Evolutionary conservation across 2,113 vertebrate genomes (phyloP), one percentile per base, ranked within the genome.

Genomic region (Myotis brandtii): DNA sequence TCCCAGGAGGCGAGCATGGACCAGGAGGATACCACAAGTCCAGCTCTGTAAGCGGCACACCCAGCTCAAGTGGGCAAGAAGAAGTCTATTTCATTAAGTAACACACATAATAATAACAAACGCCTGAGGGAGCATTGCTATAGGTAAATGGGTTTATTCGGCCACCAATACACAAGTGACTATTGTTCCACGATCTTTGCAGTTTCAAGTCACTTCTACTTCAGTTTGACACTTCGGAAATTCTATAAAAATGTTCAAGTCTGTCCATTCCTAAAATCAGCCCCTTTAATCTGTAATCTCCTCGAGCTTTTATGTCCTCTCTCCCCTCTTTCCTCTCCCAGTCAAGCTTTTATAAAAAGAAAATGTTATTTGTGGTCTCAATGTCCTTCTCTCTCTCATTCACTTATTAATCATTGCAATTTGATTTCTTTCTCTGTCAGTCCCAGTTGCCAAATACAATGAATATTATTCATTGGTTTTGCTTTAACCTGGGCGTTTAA

Each of bases 291-390:
- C 37, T 64, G 54, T 88, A 95, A 84, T 69, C 80, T 86, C 17
- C 30, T 82, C n/a, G 2, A 69, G 40, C 30, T 54, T 56, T 40
- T 82, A 32, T 18, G 37, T 48, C 64, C 13, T 83, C 48, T 52
- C 25, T 62, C 27, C 32, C 48, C 32, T 73, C 75, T 67, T 84
- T 64, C 54, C 30, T 87, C 32, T 90, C 37, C 62, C 73, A 73
- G 48, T 96, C 85, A 90, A 91, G 50, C 25, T 89, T 94, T 62
- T 67, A 48, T 9, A 75, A 73, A 94, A 86, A 21, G 52, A 54
- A 46, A 52, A 52, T 91, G 73, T 48, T 52, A 54, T 32, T 62
- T 86, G 40, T 56, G 34, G 34, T 81, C 32, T 73, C 59, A 76
- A 40, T 14, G 40, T 32, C 16, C 81, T 85, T 50, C 6, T 72